A percentile compares a stretch with the other conserved stretches of the same genome.
phyloP scores from a whole-genome alignment of 2,888 invertebrate genomes.

The Coleophora deauratella region DNA sequence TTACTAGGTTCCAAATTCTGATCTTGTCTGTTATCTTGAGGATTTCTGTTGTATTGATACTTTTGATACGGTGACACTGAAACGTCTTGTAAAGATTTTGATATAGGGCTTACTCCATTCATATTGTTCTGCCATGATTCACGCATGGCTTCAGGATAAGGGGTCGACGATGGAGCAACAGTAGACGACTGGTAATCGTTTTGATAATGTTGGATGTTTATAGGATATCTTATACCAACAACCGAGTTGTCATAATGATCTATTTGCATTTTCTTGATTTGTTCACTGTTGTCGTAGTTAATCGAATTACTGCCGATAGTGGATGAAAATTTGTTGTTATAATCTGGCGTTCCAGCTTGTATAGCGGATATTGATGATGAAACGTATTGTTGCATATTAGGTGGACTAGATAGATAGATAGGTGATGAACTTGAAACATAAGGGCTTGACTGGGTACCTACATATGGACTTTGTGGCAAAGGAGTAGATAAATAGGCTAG shows the following conservation, averaged over 20 bases:
- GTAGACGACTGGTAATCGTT: conserved; percentile 51
- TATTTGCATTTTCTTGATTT: conserved; percentile 49
- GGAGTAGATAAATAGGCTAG: conserved; percentile 51
- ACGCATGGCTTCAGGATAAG: conserved; percentile 39
- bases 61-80: conserved; percentile 43
- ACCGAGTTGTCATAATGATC: conserved; percentile 63
- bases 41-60: conserved; percentile 33
- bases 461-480: conserved; percentile 45
- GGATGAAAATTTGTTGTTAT: conserved; percentile 41
- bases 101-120: conserved; percentile 35
- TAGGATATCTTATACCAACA: conserved; percentile 51
- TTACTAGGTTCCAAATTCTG: conserved; percentile 31
- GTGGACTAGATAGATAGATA: conserved; percentile 53
- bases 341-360: conserved; percentile 49
- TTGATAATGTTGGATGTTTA: conserved; percentile 44
- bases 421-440: conserved; percentile 60
- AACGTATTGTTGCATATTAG: conserved; percentile 50
- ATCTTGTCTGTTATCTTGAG: conserved; percentile 37
- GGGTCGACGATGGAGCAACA: conserved; percentile 36
- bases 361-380: conserved; percentile 54
- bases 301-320: conserved; percentile 38
- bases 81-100: conserved; percentile 48
- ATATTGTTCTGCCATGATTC: conserved; percentile 48
- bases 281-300: conserved; percentile 39
- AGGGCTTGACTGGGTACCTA: conserved; percentile 45